A percentile compares a stretch with the other conserved stretches of the same genome.
phyloP scores from a whole-genome alignment of 2,113 vertebrate genomes.

The Corydoras maculifer region DNA sequence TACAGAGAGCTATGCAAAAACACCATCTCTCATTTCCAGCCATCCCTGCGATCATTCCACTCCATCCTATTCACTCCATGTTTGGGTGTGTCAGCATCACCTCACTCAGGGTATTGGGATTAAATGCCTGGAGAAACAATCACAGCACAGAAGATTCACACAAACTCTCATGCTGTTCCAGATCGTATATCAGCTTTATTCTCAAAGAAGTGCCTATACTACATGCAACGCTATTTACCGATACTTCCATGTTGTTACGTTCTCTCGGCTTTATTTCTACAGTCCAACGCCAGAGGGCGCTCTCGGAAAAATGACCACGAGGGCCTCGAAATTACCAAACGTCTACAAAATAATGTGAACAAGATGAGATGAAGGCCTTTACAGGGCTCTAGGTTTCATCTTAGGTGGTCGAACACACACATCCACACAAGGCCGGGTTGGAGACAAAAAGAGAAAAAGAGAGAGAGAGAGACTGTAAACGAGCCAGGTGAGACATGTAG shows the following conservation, averaged over 20 bases:
- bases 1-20: conserved; percentile 49
- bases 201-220: conserved; percentile 41
- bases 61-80: background rate
- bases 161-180: conserved; percentile 3
- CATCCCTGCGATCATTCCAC: background rate
- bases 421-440: background rate
- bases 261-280: background rate
- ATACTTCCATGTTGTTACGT: background rate
- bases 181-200: conserved; percentile 27
- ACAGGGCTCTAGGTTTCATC: background rate
- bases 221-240: conserved; percentile 8
- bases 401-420: background rate
- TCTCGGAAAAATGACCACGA: too few species aligned
- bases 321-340: too few species aligned
- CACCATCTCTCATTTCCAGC: background rate
- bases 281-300: conserved; percentile 4
- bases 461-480: conserved; percentile 1
- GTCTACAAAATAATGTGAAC: too few species aligned
- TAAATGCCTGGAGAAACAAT: conserved; percentile 36
- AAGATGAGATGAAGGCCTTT: background rate
- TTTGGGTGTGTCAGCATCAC: conserved; percentile 18
- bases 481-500: conserved; percentile 3
- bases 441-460: background rate
- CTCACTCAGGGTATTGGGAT: conserved; percentile 37
- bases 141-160: conserved; percentile 17